Evolutionary conservation across 2,113 vertebrate species (phyloP).

Genomic region (Kryptolebias marmoratus): DNA sequence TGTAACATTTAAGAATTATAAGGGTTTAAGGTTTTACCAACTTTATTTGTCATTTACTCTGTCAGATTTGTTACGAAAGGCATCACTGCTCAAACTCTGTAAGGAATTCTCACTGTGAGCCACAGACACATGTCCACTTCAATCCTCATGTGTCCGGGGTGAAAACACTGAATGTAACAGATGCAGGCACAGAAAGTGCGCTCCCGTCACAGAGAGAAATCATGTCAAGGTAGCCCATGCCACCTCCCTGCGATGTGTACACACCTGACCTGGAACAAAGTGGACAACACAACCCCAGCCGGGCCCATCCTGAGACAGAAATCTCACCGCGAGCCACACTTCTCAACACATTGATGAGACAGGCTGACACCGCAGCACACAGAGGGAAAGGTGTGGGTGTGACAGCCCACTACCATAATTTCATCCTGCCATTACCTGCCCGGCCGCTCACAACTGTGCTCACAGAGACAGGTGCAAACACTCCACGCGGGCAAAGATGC

Average conservation of each 20-base stretch:
- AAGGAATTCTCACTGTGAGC: conserved; percentile 26
- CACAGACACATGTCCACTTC: conserved; percentile 44
- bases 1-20: no score
- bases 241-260: conserved; percentile 58
- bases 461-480: conserved; percentile 67
- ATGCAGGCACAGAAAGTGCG: conserved; percentile 35
- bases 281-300: conserved; percentile 73
- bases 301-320: conserved; percentile 58
- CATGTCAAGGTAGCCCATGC: conserved; percentile 60
- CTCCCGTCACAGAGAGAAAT: conserved; percentile 44
- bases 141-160: conserved; percentile 45
- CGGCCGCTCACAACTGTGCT: conserved; percentile 67
- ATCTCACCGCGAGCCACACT: conserved; percentile 64
- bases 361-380: conserved; percentile 70
- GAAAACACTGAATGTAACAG: conserved; percentile 46
- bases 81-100: conserved; percentile 16
- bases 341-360: conserved; percentile 78
- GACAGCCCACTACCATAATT: conserved; percentile 76
- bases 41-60: conserved; percentile 29
- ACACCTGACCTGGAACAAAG: conserved; percentile 79
- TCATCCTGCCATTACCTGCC: conserved; percentile 78
- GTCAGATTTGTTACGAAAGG: conserved; percentile 19
- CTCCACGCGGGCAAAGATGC: conserved; percentile 29
- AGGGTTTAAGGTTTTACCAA: conserved; percentile 6
- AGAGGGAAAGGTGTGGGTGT: conserved; percentile 68